Percentiles rank a stretch among this genome's conserved stretches.
Conservation (phyloP, 2,797 vertebrate species). For the Atherinosoma microstoma region DNA sequence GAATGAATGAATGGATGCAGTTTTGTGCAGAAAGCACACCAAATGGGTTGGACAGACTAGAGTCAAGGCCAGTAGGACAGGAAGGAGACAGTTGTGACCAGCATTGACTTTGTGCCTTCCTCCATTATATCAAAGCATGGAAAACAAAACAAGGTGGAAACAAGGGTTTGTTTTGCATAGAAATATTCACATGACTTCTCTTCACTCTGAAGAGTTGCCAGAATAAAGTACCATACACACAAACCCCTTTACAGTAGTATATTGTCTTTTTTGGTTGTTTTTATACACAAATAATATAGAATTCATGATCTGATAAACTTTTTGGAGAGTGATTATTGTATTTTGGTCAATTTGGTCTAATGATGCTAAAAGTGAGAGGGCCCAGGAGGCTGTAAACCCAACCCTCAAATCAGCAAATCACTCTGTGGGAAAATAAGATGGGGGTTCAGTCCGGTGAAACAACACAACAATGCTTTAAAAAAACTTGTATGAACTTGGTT, state of each 20-base stretch:
- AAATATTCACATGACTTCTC: background rate
- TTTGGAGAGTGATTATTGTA: no score
- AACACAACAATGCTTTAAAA: no score
- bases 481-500: background rate
- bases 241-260: background rate
- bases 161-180: background rate
- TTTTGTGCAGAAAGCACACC: background rate
- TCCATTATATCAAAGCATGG: background rate
- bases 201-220: background rate
- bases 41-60: background rate
- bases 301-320: background rate
- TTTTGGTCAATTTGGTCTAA: no score
- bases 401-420: background rate
- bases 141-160: background rate
- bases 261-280: no score
- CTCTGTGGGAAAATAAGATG: no score
- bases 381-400: background rate
- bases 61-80: background rate
- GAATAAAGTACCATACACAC: background rate
- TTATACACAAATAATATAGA: background rate
- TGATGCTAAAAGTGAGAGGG: no score
- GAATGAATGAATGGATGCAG: background rate
- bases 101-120: background rate
- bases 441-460: no score
- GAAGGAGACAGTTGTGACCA: background rate